Evolutionary conservation across 2,888 invertebrate genomes (phyloP).

Genomic region (Eledone cirrhosa): DNA sequence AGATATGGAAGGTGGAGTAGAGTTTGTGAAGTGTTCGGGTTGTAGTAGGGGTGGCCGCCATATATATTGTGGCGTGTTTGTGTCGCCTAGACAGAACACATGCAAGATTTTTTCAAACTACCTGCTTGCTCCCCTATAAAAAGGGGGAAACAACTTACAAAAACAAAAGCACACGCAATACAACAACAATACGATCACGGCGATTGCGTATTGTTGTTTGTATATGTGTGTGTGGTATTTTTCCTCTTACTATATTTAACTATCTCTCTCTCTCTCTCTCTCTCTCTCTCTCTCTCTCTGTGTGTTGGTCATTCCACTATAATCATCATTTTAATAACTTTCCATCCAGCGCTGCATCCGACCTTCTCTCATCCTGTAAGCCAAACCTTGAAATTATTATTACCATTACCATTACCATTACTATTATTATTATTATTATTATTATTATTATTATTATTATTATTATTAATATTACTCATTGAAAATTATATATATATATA

Average conservation of each 20-base stretch:
- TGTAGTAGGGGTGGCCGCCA: not conserved
- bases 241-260: too few relatives aligned
- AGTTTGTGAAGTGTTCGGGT: not conserved
- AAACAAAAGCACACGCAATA: too few relatives aligned
- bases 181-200: too few relatives aligned
- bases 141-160: too few relatives aligned
- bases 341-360: not conserved
- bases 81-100: too few relatives aligned
- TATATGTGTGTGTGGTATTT: too few relatives aligned
- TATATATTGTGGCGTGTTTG: not conserved
- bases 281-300: not conserved
- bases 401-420: not conserved
- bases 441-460: constrained; percentile 6
- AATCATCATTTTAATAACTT: not conserved
- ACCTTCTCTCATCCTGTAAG: too few relatives aligned
- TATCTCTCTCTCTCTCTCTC: not conserved
- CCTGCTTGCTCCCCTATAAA: too few relatives aligned
- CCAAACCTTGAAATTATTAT: not conserved
- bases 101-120: too few relatives aligned
- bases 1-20: not conserved
- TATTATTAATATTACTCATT: not conserved
- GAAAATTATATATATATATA: not conserved
- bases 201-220: too few relatives aligned
- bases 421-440: constrained; percentile 2
- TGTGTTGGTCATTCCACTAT: not conserved